phyloP scores from a whole-genome alignment of 1,140 invertebrate genomes.

The Tyrophagus putrescentiae region DNA sequence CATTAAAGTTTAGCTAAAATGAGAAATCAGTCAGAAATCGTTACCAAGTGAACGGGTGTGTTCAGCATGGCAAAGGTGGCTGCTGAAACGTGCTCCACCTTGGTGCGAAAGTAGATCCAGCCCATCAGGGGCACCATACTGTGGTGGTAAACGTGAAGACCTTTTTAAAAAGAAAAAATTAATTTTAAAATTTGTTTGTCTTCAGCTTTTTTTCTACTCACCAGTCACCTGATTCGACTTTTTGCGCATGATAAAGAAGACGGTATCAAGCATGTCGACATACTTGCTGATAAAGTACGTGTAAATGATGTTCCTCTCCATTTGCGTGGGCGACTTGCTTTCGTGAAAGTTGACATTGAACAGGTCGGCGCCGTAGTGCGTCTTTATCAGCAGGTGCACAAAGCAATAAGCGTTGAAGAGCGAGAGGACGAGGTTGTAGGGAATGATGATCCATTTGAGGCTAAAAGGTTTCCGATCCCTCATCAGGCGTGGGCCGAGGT shows the following conservation, averaged over 20 bases:
- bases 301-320: background rate
- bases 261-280: constrained; percentile 79
- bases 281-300: constrained; percentile 93
- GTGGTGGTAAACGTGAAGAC: constrained; percentile 18
- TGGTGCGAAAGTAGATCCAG: constrained; percentile 47
- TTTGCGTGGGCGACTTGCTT: background rate
- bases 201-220: no score
- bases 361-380: constrained; percentile 9
- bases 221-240: constrained; percentile 49
- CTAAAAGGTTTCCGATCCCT: constrained; percentile 58
- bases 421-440: constrained; percentile 68
- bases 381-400: background rate
- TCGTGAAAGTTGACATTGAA: constrained; percentile 4
- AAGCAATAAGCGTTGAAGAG: constrained; percentile 25
- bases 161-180: no score
- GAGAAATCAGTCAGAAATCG: no score
- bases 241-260: constrained; percentile 76
- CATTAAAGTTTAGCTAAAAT: no score
- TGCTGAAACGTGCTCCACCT: constrained; percentile 29
- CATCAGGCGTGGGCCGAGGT: constrained; percentile 64
- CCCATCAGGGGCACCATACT: background rate
- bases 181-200: no score
- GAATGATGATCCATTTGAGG: constrained; percentile 56
- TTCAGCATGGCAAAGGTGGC: constrained; percentile 46
- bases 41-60: constrained; percentile 59